Conservation (phyloP, 2,888 invertebrate species). For the Helleia helle region DNA sequence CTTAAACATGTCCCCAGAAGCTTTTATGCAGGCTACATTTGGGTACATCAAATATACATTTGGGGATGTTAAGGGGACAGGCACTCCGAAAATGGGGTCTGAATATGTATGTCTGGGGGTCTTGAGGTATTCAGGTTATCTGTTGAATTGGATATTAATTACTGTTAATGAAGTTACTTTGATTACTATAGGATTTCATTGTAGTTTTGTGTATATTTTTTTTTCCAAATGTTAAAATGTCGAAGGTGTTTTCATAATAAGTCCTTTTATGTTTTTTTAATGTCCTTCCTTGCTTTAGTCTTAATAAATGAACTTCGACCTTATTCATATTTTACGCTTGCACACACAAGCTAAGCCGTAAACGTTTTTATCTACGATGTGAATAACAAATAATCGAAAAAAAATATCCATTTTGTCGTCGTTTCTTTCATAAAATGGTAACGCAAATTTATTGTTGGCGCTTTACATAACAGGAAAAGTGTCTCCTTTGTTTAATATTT, state of each 20-base stretch:
- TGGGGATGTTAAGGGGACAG: slow-evolving; percentile 41
- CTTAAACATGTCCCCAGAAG: slow-evolving; percentile 37
- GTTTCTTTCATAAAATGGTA: slow-evolving; percentile 5
- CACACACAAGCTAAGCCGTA: too few species aligned
- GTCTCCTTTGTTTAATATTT: slow-evolving; percentile 2
- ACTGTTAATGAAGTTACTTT: not conserved
- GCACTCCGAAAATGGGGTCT: slow-evolving; percentile 27
- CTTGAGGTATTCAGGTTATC: not conserved
- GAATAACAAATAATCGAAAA: slow-evolving; percentile 4
- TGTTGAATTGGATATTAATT: not conserved
- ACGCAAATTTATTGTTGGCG: slow-evolving; percentile 6
- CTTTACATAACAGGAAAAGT: slow-evolving; percentile 8
- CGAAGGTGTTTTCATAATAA: too few species aligned
- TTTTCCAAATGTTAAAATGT: too few species aligned
- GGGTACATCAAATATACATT: slow-evolving; percentile 66
- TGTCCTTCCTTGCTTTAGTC: too few species aligned
- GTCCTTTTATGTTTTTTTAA: too few species aligned
- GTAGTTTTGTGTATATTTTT: too few species aligned
- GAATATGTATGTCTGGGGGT: slow-evolving; percentile 39
- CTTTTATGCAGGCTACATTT: slow-evolving; percentile 33
- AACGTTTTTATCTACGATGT: not conserved
- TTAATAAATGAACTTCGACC: too few species aligned
- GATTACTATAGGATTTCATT: too few species aligned
- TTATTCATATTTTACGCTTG: too few species aligned
- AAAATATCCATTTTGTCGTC: slow-evolving; percentile 1